Evolutionary conservation across 2,113 vertebrate species (phyloP), one percentile per base, ranked within the genome.

Genomic region (Corythornis cristatus): DNA sequence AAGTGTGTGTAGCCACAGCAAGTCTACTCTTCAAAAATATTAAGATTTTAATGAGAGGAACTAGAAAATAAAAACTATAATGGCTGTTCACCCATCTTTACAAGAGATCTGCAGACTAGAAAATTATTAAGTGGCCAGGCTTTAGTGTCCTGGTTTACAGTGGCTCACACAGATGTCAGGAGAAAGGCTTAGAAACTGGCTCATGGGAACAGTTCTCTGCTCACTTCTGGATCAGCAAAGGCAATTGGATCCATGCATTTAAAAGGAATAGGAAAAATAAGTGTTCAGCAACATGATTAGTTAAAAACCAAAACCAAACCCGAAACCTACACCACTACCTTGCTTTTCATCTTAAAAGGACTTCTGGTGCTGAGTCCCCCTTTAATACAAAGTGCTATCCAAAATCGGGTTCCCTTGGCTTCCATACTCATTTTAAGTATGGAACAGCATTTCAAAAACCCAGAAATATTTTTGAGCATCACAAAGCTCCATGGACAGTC

Each of bases 341-440:
- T 16, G 9, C 8, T 31, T 6, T 20, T 66, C 3, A 26, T 75
- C 65, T 23, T 26, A 3, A n/a, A 64, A 76, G 17, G 6, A 4
- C 4, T 42, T 56, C 20, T 33, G 12, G 5, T 79, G 15, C 6
- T 0, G 0, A 40, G 26, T 16, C 15, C 7, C 15, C 29, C 12
- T 72, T 62, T 31, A 72, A 64, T 0, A n/a, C 19, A 15, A 78
- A 64, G 15, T 4, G 25, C 21, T 12, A n/a, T 7, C 16, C 28
- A 35, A 42, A 15, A 70, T 54, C 26, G 65, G 31, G 4, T 2
- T 2, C 29, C 14, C 8, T 7, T 21, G 2, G 10, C 29, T 80
- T 61, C 29, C 54, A 23, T 22, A 9, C 8, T 71, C 51, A 25
- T 33, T 50, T 50, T 64, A 12, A 74, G 58, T 51, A 51, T 26